Evolutionary conservation across 2,113 vertebrate species (phyloP).

Genomic region (Tamias sibiricus): DNA sequence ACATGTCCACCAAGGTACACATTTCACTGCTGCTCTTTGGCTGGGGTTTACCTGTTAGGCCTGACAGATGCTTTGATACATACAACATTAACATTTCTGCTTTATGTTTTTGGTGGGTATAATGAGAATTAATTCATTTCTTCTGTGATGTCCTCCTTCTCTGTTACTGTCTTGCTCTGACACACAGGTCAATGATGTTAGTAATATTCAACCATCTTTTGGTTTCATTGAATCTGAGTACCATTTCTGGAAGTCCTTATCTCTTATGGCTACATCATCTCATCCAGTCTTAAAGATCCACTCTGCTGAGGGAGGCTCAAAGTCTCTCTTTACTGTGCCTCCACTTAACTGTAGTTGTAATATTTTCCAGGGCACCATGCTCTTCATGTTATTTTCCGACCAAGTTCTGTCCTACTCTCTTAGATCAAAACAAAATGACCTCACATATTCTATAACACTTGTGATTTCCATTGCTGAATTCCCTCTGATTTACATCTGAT

Average conservation of each 20-base stretch:
- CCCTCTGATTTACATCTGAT: slow-evolving; percentile 69
- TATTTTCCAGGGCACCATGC: slow-evolving; percentile 66
- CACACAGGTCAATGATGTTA: slow-evolving; percentile 37
- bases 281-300: slow-evolving; percentile 43
- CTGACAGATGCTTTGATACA: background rate
- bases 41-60: background rate
- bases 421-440: slow-evolving; percentile 61
- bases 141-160: slow-evolving; percentile 76
- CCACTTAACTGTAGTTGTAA: slow-evolving; percentile 54
- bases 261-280: slow-evolving; percentile 66
- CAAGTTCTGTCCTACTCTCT: slow-evolving; percentile 41
- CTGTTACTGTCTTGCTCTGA: slow-evolving; percentile 62
- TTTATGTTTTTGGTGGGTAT: slow-evolving; percentile 64
- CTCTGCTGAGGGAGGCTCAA: slow-evolving; percentile 39
- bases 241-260: slow-evolving; percentile 51
- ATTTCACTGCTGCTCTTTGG: background rate
- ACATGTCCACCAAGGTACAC: slow-evolving; percentile 53
- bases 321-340: slow-evolving; percentile 69
- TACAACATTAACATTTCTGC: background rate
- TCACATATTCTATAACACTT: slow-evolving; percentile 69
- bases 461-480: slow-evolving; percentile 70
- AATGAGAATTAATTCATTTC: slow-evolving; percentile 75
- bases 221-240: slow-evolving; percentile 26
- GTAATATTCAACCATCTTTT: slow-evolving; percentile 27
- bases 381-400: slow-evolving; percentile 65